Base-by-base conservation (phyloP, 2,797 vertebrate species). In the Darevskia nairensis region DNA sequence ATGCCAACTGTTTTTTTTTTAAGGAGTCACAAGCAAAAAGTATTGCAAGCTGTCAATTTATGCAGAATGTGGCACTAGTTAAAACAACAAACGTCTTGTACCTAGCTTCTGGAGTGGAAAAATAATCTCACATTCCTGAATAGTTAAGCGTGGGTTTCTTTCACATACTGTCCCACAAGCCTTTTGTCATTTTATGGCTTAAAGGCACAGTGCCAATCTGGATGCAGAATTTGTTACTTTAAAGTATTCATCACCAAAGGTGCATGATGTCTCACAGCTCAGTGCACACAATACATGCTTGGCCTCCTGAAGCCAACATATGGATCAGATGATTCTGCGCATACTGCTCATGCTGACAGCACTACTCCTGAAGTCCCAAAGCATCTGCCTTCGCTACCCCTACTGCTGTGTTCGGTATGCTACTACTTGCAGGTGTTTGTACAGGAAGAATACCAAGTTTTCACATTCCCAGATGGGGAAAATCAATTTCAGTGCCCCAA, bases 381-480 rank as follows among this genome's bases (percentile, higher is more conserved):
- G 78, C 68, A 29, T 88, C 84, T 86, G 83, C 81, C 44, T 83
- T 86, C 90, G 59, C 55, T 27, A 32, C 27, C 46, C 86, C 71
- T 69, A 23, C 72, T 19, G 76, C 81, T 86, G 85, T 76, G 84
- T 7, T 59, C 89, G 61, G 44, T 85, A 32, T 46, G 86, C 46
- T 85, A 75, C 78, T 68, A 61, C 46, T 87, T 77, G 79, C 80
- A 17, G 86, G 41, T 79, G 90, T 80, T 46, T 50, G n/a, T 39
- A 80, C 10, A 87, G 66, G 77, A 91, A 27, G n/a, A 92, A 86
- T 39, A 91, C 80, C 74, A 88, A 94, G 81, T 71, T 91, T 90
- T 85, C 80, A 89, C n/a, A 80, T 41, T 86, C 1, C 77, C 90
- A 32, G 0, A 85, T 88, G 92, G 88, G 61, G 68, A 91, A 90